These are phyloP conservation scores for Crotalus tigris DNA, from an alignment of 2,113 vertebrate genomes.

Conservation along the genomic window DNA sequence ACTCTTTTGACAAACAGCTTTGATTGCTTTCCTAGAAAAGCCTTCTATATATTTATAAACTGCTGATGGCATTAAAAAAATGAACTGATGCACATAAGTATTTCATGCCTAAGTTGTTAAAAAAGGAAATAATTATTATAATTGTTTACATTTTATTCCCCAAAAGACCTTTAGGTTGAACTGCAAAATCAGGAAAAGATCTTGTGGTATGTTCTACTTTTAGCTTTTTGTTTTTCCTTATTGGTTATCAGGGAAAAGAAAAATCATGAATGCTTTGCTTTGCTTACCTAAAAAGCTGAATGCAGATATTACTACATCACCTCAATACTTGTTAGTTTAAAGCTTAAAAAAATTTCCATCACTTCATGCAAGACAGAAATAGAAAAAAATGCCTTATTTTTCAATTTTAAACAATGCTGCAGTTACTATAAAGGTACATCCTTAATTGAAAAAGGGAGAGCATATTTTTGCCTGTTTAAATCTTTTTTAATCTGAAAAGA, in stretches of 20 bases:
- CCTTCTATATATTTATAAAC: constrained; percentile 7
- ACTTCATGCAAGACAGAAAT: background rate
- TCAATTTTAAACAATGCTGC: background rate
- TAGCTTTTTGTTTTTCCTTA: background rate
- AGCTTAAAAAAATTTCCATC: background rate
- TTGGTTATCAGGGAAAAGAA: background rate
- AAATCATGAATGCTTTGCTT: constrained; percentile 6
- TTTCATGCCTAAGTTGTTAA: constrained; percentile 11
- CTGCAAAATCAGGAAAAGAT: background rate
- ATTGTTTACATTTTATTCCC: background rate
- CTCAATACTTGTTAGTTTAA: background rate
- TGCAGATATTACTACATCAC: background rate
- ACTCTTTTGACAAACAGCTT: constrained; percentile 25
- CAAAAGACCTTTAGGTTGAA: constrained; percentile 16
- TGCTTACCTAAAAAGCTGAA: background rate
- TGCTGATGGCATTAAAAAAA: constrained; percentile 28
- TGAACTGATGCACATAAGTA: background rate
- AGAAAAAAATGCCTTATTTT: background rate
- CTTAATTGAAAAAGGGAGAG: background rate
- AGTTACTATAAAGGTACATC: background rate
- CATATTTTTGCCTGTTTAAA: background rate
- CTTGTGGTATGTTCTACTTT: background rate
- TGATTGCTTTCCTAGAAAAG: constrained; percentile 23
- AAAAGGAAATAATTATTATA: constrained; percentile 17
- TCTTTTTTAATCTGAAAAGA: background rate